Base-by-base conservation (phyloP, 2,888 invertebrate species). In the Sphinx pinastri region DNA sequence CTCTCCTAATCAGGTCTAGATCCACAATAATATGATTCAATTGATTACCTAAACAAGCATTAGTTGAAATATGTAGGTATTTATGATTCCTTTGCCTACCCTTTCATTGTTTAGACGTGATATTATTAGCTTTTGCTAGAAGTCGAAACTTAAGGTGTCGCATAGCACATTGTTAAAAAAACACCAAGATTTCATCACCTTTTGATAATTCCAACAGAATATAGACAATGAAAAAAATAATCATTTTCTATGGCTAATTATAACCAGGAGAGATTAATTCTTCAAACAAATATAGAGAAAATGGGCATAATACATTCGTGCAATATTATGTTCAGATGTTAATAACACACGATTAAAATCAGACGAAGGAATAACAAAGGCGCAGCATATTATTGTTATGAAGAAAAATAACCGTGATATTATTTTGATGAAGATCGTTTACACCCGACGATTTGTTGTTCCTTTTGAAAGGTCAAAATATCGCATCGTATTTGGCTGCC, bases 391-490 rank as follows among this genome's bases (percentile, higher is more conserved):
- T 72, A 67, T 59, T 74, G 70, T 74, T 70, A 73, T 68, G 70
- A 71, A 73, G 57, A 74, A 76, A 74, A 77, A 76, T 74, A 75
- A 74, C 68, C 68, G 16, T 59, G 60, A 68, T 76, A 75, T 75
- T 77, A 72, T 77, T 73, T 69, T 69, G 14, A 31, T 13, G 45
- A 10, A 69, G 69, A 66, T 14, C 25, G 49, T 80, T 81, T 79
- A 81, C 13, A 75, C 14, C 25, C 2, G 7, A 74, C 77, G 79
- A 77, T 63, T 57, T 25, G 47, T 60, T 57, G 47, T 60, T 57
- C 13, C 11, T 16, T 5, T 49, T 14, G 13, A 19, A 47, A 16
- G 16, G 58, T n/a, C 10, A 59, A 14, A 57, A 57, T 25, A n/a
- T 38, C 38, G 38, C 31, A 31, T 59, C 38, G n/a, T n/a, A n/a